Base-by-base conservation (phyloP, 2,113 vertebrate species). In the Phylloscopus trochiloides region DNA sequence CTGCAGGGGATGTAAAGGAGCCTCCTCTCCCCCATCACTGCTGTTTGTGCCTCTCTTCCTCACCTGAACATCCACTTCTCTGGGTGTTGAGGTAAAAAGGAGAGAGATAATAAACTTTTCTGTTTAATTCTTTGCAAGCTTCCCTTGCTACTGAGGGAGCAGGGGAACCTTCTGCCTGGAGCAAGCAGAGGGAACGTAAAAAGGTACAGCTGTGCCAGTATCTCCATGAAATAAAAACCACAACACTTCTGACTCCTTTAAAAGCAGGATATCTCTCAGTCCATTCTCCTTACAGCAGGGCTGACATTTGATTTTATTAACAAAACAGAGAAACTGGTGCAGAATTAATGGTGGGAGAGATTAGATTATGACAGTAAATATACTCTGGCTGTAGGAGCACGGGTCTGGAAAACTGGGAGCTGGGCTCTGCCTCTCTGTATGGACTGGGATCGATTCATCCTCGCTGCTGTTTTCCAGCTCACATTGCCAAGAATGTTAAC, bases 221-320 rank as follows among this genome's bases (percentile, higher is more conserved):
- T 1, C 17, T n/a, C 58, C 19, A 8, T 10, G 21, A 63, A 87
- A 81, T 28, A 75, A 71, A 70, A 71, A 1, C 19, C 45, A 6
- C 52, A 43, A 10, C 36, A 24, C 1, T 0, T 11, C 47, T 58
- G 63, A 6, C 32, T 84, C 32, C 55, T 86, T 76, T 70, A 36
- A 31, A 32, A 52, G 32, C 24, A 54, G 26, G 72, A 2, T 26
- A 25, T 34, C 63, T 57, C 57, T 34, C 51, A 47, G 12, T n/a
- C 43, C 28, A 26, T 84, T 48, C 47, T 84, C 48, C 59, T 90
- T 78, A 71, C 1, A 2, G 32, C 51, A n/a, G 71, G 43, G 55
- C 79, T 92, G 92, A 43, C 86, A 38, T 88, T 93, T 74, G 43
- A 71, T 86, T 94, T 97, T 42, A 85, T 90, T 59, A 92, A 51